Base-by-base conservation (phyloP, 2,113 vertebrate species). In the Phaethornis superciliosus region DNA sequence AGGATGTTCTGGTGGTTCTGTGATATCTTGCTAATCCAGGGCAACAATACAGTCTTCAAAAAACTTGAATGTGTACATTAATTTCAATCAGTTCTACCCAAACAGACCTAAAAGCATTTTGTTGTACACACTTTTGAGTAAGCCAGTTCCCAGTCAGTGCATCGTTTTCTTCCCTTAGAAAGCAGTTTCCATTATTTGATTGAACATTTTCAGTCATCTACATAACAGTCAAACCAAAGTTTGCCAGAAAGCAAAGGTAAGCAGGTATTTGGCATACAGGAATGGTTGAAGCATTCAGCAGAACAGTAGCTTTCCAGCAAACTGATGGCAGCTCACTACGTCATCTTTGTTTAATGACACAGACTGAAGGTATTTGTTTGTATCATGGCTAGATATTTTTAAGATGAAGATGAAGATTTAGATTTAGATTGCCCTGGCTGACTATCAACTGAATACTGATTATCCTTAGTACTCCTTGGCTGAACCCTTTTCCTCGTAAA, bases 81-180 rank as follows among this genome's bases (percentile, higher is more conserved):
- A 37, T 32, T 82, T 76, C 23, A 21, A 27, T 19, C 21, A 44
- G 30, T 30, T 65, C 27, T 22, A 28, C 16, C 5, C 21, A 69
- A 85, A 15, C 7, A 56, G 6, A 71, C 3, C 12, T 33, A 71
- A 68, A 75, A 81, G 13, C 4, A 20, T 54, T 91, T 71, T 47
- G 5, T 23, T 37, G 5, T 26, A 8, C 0, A 0, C 4, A 6
- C 1, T n/a, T n/a, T 22, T 30, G 32, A 75, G 68, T 3, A 1
- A 76, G 9, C 30, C 55, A 12, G 2, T 46, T 71, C 21, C 5
- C 18, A 62, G 4, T 26, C 8, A 54, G 9, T 3, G 5, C 3
- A 37, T 28, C 55, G 37, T 30, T 51, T 59, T 55, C 26, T 6
- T 71, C 64, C 23, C 37, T 80, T 63, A 46, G 37, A 80, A 78